Evolutionary conservation across 2,888 invertebrate species (phyloP), one percentile per base, ranked within the genome.

Genomic region (Drosophila kanekoi): DNA sequence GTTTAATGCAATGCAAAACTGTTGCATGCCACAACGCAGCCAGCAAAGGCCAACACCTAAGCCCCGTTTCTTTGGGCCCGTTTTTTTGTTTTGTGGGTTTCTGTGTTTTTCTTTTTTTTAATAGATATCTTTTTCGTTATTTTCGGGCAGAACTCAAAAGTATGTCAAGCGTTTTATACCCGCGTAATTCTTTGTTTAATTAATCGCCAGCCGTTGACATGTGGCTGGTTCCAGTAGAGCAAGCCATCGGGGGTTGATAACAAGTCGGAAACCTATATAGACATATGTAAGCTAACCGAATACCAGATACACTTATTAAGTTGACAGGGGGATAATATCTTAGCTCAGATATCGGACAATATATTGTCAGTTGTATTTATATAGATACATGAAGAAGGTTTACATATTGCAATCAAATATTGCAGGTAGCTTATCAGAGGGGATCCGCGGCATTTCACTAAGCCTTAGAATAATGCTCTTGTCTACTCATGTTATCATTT

Each of bases 151-250:
- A 66, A 63, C 64, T 58, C 67, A 72, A 81, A 91, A 84, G 83
- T 90, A 91, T 90, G 91, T 91, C 90, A 90, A 89, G 88, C 89
- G 86, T 87, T 90, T 90, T 76, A 77, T 86, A 85, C 90, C 89
- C 90, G 91, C 89, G 87, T 91, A 90, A 91, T 90, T 91, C 89
- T 85, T 78, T 77, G 77, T 83, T 86, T 86, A 83, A 83, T 82
- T 82, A 88, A 83, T 83, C 80, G 88, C 88, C 86, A 72, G 47
- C 74, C 80, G 87, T 41, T 83, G 87, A 83, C 83, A 83, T 88
- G 89, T 62, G 83, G 77, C 74, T 86, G 88, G 89, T 86, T 87
- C 71, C 82, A 83, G 69, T 79, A 79, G 86, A 87, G 82, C 79
- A 81, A 70, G 60, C 60, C 67, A 78, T 58, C 38, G 60, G 67